Conservation (phyloP, 2,797 vertebrate genomes). For the Bovichtus variegatus region DNA sequence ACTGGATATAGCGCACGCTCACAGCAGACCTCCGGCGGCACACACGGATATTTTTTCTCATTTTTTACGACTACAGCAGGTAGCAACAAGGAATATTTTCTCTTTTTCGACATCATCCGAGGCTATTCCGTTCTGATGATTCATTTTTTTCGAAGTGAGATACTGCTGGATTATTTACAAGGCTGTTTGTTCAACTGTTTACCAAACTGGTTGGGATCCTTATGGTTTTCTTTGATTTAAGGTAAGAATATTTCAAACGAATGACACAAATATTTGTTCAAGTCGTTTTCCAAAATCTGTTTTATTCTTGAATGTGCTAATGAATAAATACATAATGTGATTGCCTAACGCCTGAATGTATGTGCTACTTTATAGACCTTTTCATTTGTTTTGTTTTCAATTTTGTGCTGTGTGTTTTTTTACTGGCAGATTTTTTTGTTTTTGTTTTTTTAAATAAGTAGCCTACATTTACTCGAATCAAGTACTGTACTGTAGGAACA, state of each 20-base stretch:
- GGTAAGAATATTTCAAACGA: constrained; percentile 64
- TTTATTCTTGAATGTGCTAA: neutral
- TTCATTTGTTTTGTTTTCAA: neutral
- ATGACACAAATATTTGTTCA: neutral
- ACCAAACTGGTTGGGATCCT: constrained; percentile 19
- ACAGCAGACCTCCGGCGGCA: neutral
- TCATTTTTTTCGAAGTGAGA: constrained; percentile 6
- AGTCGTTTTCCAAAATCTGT: neutral
- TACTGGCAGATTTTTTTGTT: neutral
- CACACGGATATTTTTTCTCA: neutral
- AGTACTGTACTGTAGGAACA: neutral
- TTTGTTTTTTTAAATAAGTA: neutral
- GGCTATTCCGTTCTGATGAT: neutral
- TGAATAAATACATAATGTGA: neutral
- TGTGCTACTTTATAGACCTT: too few relatives aligned
- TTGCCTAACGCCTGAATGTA: neutral
- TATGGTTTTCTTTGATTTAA: constrained; percentile 61
- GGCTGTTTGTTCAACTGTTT: constrained; percentile 10
- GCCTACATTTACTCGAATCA: neutral
- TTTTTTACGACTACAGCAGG: neutral
- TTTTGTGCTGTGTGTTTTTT: neutral
- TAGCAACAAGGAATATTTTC: constrained; percentile 1
- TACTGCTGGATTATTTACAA: constrained; percentile 9
- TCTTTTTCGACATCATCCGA: neutral
- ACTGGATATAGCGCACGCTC: constrained; percentile 28